These are phyloP conservation scores for Menura novaehollandiae DNA, from an alignment of 2,113 vertebrate species.

Conservation along the genomic window DNA sequence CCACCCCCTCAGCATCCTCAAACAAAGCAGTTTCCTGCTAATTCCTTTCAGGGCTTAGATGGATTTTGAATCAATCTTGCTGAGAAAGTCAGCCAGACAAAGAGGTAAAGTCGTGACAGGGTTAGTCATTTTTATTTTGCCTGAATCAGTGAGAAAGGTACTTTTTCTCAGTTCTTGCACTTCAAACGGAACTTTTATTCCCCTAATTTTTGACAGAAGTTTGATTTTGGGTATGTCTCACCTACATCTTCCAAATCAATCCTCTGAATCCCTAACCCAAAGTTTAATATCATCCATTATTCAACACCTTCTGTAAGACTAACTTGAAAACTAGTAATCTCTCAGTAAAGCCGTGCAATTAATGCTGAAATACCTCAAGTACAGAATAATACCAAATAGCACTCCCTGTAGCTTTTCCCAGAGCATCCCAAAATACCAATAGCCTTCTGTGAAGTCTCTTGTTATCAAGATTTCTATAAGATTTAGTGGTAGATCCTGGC, in stretches of 20 bases:
- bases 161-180: not conserved
- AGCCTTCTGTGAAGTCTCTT: not conserved
- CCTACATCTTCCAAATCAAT: not conserved
- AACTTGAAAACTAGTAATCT: constrained; percentile 19
- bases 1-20: not conserved
- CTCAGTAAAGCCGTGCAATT: constrained; percentile 13
- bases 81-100: constrained; percentile 34
- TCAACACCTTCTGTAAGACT: not conserved
- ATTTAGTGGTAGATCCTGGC: not conserved
- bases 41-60: constrained; percentile 45
- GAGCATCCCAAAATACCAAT: not conserved
- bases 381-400: not conserved
- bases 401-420: not conserved
- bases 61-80: constrained; percentile 48
- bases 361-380: not conserved
- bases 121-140: constrained; percentile 15
- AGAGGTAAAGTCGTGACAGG: not conserved
- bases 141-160: not conserved
- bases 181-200: not conserved
- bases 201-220: not conserved
- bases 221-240: not conserved
- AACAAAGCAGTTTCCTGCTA: constrained; percentile 7
- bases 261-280: not conserved
- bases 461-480: not conserved
- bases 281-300: constrained; percentile 46